Conservation (phyloP, 1,140 invertebrate genomes). For the Drosophila rufa region DNA sequence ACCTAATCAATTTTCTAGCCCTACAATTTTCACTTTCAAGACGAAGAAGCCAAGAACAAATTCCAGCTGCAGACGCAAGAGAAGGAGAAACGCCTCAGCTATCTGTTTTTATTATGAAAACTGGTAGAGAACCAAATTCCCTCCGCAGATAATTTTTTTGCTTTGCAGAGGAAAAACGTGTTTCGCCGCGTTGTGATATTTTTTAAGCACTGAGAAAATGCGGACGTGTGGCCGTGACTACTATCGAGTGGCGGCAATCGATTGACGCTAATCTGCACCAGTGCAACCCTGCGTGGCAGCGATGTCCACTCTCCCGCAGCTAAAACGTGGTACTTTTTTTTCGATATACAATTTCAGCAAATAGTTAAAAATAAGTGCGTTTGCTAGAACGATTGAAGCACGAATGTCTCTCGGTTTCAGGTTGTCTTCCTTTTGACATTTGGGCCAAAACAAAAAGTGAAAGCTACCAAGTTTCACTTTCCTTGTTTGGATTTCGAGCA, state of each 20-base stretch:
- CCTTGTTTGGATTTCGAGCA: constrained; percentile 1
- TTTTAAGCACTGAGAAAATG: constrained; percentile 24
- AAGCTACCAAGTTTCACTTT: constrained; percentile 17
- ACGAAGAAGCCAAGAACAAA: constrained; percentile 8
- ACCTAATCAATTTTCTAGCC: neutral
- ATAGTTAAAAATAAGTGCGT: neutral
- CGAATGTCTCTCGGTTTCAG: constrained; percentile 13
- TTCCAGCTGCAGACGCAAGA: constrained; percentile 14
- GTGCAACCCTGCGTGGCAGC: constrained; percentile 14
- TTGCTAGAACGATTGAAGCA: constrained; percentile 11
- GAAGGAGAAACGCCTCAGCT: neutral
- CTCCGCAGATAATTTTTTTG: neutral
- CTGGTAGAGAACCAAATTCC: constrained; percentile 11
- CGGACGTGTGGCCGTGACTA: constrained; percentile 11
- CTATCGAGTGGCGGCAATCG: constrained; percentile 28
- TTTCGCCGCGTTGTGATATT: constrained; percentile 25
- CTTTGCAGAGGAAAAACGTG: constrained; percentile 26
- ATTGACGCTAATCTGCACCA: constrained; percentile 7
- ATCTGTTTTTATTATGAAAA: constrained; percentile 22
- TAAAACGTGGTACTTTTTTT: neutral
- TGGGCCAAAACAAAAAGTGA: constrained; percentile 5
- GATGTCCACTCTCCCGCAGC: constrained; percentile 22
- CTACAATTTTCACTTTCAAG: constrained; percentile 35
- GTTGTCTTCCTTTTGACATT: constrained; percentile 13
- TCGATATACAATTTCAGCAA: neutral